phyloP scores from a whole-genome alignment of 2,888 invertebrate species.

The Crossocerus cetratus region DNA sequence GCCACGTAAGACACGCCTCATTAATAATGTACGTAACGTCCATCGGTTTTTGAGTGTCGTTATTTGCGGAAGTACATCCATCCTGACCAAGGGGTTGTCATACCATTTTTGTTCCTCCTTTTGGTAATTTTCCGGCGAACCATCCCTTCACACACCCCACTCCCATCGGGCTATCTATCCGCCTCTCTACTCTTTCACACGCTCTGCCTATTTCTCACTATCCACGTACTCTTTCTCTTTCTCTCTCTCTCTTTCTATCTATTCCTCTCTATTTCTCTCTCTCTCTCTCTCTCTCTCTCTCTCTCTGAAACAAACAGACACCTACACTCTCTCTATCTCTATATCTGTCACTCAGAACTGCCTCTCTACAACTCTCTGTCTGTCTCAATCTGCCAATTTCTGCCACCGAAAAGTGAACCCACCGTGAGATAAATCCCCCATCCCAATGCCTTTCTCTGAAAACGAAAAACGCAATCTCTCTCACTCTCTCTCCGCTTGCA shows the following conservation, averaged over 20 bases:
- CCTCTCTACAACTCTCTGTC: conserved; percentile 10
- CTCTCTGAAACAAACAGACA: conserved; percentile 17
- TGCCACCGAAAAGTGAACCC: too few species aligned
- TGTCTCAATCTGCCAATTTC: conserved; percentile 14
- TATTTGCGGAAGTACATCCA: conserved; percentile 71
- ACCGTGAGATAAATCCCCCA: not conserved
- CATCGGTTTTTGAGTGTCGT: conserved; percentile 86
- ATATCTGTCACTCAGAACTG: not conserved
- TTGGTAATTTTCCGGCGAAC: conserved; percentile 37
- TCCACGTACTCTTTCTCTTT: conserved; percentile 15
- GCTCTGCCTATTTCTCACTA: conserved; percentile 21
- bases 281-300: conserved; percentile 8
- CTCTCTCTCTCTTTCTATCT: conserved; percentile 14
- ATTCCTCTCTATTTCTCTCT: conserved; percentile 17
- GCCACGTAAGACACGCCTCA: conserved; percentile 26
- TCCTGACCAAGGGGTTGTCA: conserved; percentile 70
- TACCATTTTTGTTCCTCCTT: conserved; percentile 72
- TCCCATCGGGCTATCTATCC: conserved; percentile 23
- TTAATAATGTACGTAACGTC: conserved; percentile 73
- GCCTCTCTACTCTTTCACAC: conserved; percentile 22
- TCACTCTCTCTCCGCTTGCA: conserved; percentile 68
- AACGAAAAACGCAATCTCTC: conserved; percentile 69
- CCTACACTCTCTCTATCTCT: conserved; percentile 30
- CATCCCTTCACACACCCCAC: conserved; percentile 12
- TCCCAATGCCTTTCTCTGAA: conserved; percentile 68